Percentiles rank a stretch among this genome's conserved stretches.
phyloP scores from a whole-genome alignment of 2,888 invertebrate species.

The Papilio protenor region DNA sequence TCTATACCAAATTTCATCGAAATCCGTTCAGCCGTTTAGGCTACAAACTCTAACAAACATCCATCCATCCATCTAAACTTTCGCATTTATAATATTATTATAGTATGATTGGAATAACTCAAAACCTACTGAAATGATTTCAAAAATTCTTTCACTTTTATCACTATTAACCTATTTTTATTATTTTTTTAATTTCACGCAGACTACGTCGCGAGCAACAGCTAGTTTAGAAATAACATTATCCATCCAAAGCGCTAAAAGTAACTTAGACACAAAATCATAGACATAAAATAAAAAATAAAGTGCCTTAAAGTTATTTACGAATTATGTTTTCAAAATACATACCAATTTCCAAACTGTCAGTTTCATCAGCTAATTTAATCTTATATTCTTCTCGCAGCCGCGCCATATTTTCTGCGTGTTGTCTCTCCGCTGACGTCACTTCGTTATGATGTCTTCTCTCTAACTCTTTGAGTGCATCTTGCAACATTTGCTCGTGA shows the following conservation, averaged over 20 bases:
- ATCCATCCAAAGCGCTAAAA: not conserved
- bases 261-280: not conserved
- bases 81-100: no score
- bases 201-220: no score
- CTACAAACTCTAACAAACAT: no score
- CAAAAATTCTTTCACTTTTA: no score
- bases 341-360: conserved; percentile 76
- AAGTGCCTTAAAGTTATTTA: not conserved
- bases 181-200: no score
- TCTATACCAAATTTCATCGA: no score
- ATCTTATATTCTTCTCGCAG: conserved; percentile 75
- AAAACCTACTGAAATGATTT: no score
- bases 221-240: no score
- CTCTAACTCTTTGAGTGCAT: conserved; percentile 61
- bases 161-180: no score
- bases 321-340: conserved; percentile 42
- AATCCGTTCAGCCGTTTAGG: no score
- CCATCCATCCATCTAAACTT: no score
- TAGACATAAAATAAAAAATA: not conserved
- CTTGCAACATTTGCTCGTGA: conserved; percentile 60
- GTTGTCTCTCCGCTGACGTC: conserved; percentile 63
- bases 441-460: conserved; percentile 59
- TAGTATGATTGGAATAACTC: no score
- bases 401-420: conserved; percentile 69
- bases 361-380: conserved; percentile 73